phyloP scores from a whole-genome alignment of 2,113 vertebrate species.

The Strix aluco region DNA sequence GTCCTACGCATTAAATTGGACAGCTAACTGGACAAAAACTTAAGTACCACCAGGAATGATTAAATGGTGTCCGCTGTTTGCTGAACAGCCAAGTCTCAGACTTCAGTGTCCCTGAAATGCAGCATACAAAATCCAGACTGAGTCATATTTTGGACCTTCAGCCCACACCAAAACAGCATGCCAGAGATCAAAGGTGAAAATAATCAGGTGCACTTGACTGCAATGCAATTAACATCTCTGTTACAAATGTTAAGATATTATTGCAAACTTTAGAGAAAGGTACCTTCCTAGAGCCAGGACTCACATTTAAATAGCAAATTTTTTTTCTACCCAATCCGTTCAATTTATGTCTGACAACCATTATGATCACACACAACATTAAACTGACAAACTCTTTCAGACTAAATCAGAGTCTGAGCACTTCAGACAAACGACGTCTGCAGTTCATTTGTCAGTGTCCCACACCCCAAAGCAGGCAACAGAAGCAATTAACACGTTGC shows the following conservation, averaged over 20 bases:
- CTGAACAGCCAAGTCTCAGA: background rate
- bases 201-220: rapidly evolving
- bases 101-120: background rate
- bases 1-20: background rate
- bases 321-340: background rate
- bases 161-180: background rate
- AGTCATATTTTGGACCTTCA: background rate
- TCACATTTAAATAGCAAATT: background rate
- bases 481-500: background rate
- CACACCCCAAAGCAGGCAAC: background rate
- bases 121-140: background rate
- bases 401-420: background rate
- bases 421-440: background rate
- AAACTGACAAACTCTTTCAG: background rate
- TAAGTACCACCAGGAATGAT: background rate
- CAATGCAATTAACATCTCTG: background rate
- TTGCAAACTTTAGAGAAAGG: background rate
- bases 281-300: background rate
- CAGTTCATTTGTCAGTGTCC: background rate
- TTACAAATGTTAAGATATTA: background rate
- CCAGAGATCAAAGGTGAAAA: background rate
- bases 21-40: background rate
- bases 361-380: background rate
- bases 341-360: background rate
- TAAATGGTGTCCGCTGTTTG: background rate